Evolutionary conservation across 2,113 vertebrate genomes (phyloP).

Genomic region (Quiscalus mexicanus): DNA sequence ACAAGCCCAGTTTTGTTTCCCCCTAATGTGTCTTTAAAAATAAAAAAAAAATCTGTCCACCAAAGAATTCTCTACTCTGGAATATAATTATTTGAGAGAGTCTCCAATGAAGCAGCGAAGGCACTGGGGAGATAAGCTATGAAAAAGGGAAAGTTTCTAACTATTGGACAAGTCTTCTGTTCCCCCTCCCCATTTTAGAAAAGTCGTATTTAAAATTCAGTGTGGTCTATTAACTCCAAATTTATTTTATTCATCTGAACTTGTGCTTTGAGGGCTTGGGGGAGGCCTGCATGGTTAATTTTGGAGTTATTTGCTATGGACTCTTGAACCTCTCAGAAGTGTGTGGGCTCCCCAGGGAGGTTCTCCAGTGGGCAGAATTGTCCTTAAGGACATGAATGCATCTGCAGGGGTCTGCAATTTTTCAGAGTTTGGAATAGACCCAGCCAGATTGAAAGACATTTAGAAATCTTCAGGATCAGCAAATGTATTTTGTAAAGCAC

Average conservation of each 20-base stretch:
- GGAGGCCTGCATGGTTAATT: constrained; percentile 27
- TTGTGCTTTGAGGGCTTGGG: background rate
- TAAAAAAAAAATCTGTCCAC: background rate
- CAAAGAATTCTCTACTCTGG: background rate
- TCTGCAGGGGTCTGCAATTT: constrained; percentile 13
- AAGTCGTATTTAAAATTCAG: background rate
- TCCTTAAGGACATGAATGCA: constrained; percentile 30
- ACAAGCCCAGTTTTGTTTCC: constrained; percentile 24
- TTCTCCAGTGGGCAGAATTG: background rate
- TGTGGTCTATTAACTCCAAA: constrained; percentile 16
- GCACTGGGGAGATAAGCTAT: background rate
- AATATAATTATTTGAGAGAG: background rate
- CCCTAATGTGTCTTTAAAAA: background rate
- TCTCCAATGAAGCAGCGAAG: background rate
- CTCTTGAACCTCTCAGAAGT: constrained; percentile 27
- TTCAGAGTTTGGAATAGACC: background rate
- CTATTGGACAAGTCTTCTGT: background rate
- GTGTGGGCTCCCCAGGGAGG: background rate
- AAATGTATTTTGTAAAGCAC: background rate
- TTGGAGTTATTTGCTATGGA: constrained; percentile 34
- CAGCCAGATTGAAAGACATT: background rate
- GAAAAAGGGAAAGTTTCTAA: background rate
- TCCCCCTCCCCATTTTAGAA: background rate
- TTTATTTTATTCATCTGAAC: constrained; percentile 5
- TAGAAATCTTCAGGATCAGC: constrained; percentile 1